Conservation (phyloP, 2,888 invertebrate genomes). For the Geophilus truncorum region DNA sequence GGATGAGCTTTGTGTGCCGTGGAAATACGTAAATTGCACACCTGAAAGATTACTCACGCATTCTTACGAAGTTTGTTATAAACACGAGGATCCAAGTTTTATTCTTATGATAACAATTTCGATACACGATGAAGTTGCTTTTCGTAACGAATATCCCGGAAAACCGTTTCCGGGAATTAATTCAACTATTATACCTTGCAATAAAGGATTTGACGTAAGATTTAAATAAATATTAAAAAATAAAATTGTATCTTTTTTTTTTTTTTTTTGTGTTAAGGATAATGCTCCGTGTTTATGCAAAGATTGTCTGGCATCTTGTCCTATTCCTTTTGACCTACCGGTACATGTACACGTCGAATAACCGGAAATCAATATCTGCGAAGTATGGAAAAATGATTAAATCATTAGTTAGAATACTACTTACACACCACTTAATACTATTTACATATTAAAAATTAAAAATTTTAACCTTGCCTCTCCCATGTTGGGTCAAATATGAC, state of each 20-base stretch:
- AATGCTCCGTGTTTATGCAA: neutral
- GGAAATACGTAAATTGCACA: neutral
- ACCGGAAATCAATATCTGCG: too few species aligned
- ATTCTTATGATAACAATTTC: neutral
- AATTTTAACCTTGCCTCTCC: too few species aligned
- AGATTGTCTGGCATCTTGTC: neutral
- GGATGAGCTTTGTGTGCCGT: neutral
- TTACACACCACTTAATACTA: too few species aligned
- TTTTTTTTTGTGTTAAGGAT: neutral
- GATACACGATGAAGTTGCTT: neutral
- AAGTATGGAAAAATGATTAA: too few species aligned
- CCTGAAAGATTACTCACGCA: neutral
- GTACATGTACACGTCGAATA: too few species aligned
- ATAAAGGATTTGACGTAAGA: neutral
- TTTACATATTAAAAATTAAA: too few species aligned
- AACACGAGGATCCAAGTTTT: neutral
- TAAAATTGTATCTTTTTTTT: neutral
- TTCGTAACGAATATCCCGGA: neutral
- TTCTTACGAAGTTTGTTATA: neutral
- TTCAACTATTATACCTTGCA: neutral
- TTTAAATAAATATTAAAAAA: too few species aligned
- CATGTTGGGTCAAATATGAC: too few species aligned
- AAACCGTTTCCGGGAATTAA: neutral
- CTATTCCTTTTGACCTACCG: too few species aligned
- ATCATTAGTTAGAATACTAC: too few species aligned